These are phyloP conservation scores for Eupithecia centaureata DNA, from an alignment of 2,888 invertebrate species.

Conservation along the genomic window DNA sequence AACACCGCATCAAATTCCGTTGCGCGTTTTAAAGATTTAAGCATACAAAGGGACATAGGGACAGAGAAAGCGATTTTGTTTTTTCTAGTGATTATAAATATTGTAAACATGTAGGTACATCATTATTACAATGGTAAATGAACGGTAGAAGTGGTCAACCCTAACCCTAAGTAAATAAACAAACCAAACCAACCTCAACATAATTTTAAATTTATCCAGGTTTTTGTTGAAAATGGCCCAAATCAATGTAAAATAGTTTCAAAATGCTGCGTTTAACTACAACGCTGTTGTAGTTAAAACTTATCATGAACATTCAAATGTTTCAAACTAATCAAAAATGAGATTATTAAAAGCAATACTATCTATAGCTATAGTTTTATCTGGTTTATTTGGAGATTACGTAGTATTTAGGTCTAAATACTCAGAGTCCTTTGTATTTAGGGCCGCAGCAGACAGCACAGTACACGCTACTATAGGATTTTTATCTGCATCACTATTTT, in stretches of 20 bases:
- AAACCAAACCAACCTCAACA: not conserved
- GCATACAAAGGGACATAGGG: no score
- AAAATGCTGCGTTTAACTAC: not conserved
- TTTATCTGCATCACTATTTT: constrained; percentile 65
- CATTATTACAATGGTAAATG: no score
- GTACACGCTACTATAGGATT: constrained; percentile 67
- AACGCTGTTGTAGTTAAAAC: not conserved
- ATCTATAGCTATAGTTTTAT: constrained; percentile 52
- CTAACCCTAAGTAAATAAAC: not conserved
- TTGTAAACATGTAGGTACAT: no score
- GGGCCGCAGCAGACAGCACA: constrained; percentile 63
- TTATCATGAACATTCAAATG: not conserved
- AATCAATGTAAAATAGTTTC: not conserved
- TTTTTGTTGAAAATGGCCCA: not conserved
- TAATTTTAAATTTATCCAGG: not conserved
- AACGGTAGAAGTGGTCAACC: not conserved
- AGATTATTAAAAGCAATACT: constrained; percentile 56
- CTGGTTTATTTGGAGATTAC: constrained; percentile 65
- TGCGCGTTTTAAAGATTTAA: no score
- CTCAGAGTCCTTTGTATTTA: constrained; percentile 58
- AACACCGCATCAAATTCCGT: no score
- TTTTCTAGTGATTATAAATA: no score
- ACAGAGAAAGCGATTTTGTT: no score
- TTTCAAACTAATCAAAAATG: constrained; percentile 48
- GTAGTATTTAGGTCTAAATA: constrained; percentile 70